Evolutionary conservation across 1,140 invertebrate species (phyloP).

Genomic region (Drosophila tropicalis): DNA sequence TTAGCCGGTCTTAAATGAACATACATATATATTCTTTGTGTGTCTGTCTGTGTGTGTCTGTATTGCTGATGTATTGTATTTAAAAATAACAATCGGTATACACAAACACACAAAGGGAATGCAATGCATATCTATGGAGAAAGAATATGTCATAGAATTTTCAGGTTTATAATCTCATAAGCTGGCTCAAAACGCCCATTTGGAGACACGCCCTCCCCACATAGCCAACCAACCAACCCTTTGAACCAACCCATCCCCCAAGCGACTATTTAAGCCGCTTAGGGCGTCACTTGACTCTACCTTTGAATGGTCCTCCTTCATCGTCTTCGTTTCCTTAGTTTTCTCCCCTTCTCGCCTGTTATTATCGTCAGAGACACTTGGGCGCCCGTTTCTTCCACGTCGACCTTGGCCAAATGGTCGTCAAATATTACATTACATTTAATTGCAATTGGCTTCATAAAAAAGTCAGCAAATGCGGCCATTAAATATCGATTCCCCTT

Average conservation of each 20-base stretch:
- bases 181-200: slow-evolving; percentile 24
- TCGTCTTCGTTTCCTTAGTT: too few relatives aligned
- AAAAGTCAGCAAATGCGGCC: slow-evolving; percentile 33
- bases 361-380: slow-evolving; percentile 37
- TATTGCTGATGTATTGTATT: slow-evolving; percentile 13
- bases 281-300: slow-evolving; percentile 4
- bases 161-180: slow-evolving; percentile 49
- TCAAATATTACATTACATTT: slow-evolving; percentile 54
- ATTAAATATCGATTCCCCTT: slow-evolving; percentile 33
- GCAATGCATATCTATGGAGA: neutral
- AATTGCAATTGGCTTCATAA: slow-evolving; percentile 61
- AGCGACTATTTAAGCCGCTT: slow-evolving; percentile 2
- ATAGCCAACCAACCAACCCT: slow-evolving; percentile 24
- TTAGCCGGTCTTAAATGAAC: slow-evolving; percentile 27
- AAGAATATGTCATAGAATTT: slow-evolving; percentile 11
- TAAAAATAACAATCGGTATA: slow-evolving; percentile 30
- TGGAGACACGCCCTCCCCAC: slow-evolving; percentile 24
- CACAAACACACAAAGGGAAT: neutral
- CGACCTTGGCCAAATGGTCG: slow-evolving; percentile 49
- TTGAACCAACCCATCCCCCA: slow-evolving; percentile 8
- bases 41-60: too few relatives aligned
- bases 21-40: slow-evolving; percentile 5
- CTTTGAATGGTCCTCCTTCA: neutral
- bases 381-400: slow-evolving; percentile 27
- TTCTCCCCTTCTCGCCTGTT: neutral